Evolutionary conservation across 2,797 vertebrate species (phyloP), one percentile per base, ranked within the genome.

Genomic region (Euthynnus affinis): DNA sequence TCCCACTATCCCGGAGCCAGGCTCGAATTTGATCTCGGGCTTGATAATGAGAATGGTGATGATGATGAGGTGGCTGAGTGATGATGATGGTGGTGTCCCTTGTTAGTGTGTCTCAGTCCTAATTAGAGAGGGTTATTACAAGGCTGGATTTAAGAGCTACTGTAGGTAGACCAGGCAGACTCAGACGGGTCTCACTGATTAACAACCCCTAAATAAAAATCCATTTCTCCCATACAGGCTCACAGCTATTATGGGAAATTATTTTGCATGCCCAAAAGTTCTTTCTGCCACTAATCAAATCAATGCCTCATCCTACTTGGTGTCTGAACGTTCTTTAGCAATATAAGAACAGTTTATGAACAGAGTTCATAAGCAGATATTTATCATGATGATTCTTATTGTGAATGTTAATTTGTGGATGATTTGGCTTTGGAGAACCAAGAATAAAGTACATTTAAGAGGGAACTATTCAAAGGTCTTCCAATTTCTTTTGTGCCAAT

Each of bases 21-120:
- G 81, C 85, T 83, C 78, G 86, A 91, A 92, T 93, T 81, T 92
- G 89, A 93, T 93, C 90, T 83, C 79, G 65, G 81, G 71, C 87
- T 86, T 85, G 90, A 91, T 94, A 93, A 93, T 93, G 93, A 93
- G 91, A 92, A 89, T 81, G 88, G 86, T 93, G 90, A 93, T 93
- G 92, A 90, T 93, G 93, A 94, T 93, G 91, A 94, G 90, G 90
- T 74, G 68, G 78, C 82, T 93, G 92, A 94, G 88, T 80, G 89
- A 93, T 93, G 92, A 92, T 91, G 91, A 92, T 93, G 88, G 73
- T 76, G 84, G 84, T 78, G 84, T 92, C 86, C 85, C 92, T 92
- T 93, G 92, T 93, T 92, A 94, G 91, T 90, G 87, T 90, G 86
- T 88, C 88, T 91, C 78, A 68, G 86, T 93, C 81, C 91, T 93